Conservation (phyloP, 1,140 invertebrate species). For the Hormaphis cornu region DNA sequence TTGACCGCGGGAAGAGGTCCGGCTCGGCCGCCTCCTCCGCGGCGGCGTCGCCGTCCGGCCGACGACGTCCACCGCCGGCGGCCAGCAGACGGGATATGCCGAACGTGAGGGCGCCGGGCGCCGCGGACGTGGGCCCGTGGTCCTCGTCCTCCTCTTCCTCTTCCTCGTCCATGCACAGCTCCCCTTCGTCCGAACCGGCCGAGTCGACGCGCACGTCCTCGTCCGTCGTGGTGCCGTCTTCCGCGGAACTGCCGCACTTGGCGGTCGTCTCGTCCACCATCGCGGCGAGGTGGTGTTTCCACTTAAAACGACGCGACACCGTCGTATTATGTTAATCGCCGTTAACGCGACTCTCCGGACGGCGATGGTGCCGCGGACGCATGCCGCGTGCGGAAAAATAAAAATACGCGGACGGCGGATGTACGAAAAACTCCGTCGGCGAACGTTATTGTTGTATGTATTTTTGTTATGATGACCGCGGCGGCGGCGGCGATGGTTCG, state of each 20-base stretch:
- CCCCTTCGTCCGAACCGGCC: constrained; percentile 24
- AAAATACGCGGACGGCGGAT: not conserved
- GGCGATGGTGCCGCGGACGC: too few relatives aligned
- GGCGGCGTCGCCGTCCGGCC: constrained; percentile 39
- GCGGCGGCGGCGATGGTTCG: too few relatives aligned
- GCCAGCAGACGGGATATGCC: constrained; percentile 48
- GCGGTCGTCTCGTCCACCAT: constrained; percentile 23
- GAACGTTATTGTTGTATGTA: too few relatives aligned
- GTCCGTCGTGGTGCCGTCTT: constrained; percentile 17
- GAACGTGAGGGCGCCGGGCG: constrained; percentile 44
- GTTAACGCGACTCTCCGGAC: too few relatives aligned
- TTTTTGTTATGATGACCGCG: too few relatives aligned
- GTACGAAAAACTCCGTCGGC: too few relatives aligned
- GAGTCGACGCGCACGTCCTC: constrained; percentile 26
- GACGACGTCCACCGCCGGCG: constrained; percentile 34
- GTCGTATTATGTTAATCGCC: too few relatives aligned
- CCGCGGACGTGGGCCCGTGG: constrained; percentile 38
- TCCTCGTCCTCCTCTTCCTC: constrained; percentile 38
- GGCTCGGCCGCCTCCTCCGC: not conserved
- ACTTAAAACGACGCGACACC: not conserved
- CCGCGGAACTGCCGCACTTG: constrained; percentile 16
- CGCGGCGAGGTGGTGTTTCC: not conserved
- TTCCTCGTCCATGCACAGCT: constrained; percentile 20
- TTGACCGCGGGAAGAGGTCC: constrained; percentile 33
- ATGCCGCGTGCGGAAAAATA: too few relatives aligned